Base-by-base conservation (phyloP, 2,888 invertebrate species). In the Acanthopleura granulata region DNA sequence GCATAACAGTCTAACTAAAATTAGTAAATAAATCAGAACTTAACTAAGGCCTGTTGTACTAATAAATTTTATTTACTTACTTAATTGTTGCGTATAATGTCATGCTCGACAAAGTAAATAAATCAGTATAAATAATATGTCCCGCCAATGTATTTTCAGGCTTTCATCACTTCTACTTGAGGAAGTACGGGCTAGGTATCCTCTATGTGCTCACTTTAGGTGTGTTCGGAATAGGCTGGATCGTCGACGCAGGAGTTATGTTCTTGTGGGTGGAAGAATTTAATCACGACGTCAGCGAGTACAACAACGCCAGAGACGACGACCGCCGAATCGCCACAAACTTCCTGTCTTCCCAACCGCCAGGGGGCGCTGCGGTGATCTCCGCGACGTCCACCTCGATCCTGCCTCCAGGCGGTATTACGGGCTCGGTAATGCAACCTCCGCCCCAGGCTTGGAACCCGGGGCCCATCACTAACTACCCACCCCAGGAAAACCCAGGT, bases 161-260 rank as follows among this genome's bases (percentile, higher is more conserved):
- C 1, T 72, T 57, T 18, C 86, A 86, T 72, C 84, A 86, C 50
- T 84, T 85, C 72, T 85, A 86, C 73, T 79, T 85, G n/a, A 75
- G 76, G 62, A 72, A 80, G 40, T 75, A 80, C 62, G 78, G 76
- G 6, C 71, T 71, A 4, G 71, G 71, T 6, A 3, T 71, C 9
- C 25, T 71, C 18, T 71, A 71, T 22, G 72, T 84, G 18, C 69
- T 81, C 15, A 80, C 84, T 9, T 75, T 80, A n/a, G 84, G 84
- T n/a, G 57, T 81, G 1, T 79, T 79, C 50, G 83, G 83, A 3
- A 76, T 84, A 15, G 84, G 83, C 6, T 84, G 82, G 72, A 62
- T 71, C 51, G 51, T 57, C 62, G 50, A 70, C 22, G 62, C 30
- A 30, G 50, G 0, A 0, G 6, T 51, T 15, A 72, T 72, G 1